A percentile compares a stretch with the other conserved stretches of the same genome.
Evolutionary conservation across 2,113 vertebrate genomes (phyloP).

Genomic region (Melanerpes aurifrons): DNA sequence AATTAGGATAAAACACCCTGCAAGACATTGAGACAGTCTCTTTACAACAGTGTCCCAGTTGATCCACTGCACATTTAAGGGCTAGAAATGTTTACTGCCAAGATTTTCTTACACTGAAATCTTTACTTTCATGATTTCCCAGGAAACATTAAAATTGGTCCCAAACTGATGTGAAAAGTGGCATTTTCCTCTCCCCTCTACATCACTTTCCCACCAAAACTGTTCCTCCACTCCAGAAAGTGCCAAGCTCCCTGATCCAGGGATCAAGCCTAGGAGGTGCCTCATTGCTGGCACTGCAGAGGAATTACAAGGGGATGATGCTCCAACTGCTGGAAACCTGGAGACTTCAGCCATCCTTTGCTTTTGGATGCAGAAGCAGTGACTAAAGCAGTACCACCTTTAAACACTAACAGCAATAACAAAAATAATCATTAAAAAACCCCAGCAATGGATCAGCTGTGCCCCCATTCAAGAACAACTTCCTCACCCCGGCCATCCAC

Average conservation of each 20-base stretch:
- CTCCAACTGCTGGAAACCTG: not conserved
- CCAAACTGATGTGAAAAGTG: not conserved
- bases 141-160: not conserved
- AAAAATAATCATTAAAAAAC: not conserved
- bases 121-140: not conserved
- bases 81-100: not conserved
- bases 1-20: not conserved
- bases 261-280: not conserved
- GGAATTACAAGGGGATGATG: not conserved
- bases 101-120: not conserved
- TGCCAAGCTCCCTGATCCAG: not conserved
- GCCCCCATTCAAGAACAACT: not conserved
- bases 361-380: not conserved
- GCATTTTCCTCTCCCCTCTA: not conserved
- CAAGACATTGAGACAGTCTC: not conserved
- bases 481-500: rapidly evolving
- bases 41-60: not conserved
- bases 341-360: not conserved
- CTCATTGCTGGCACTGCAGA: not conserved
- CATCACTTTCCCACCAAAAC: not conserved
- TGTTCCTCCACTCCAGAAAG: not conserved
- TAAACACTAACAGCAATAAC: not conserved
- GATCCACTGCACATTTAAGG: not conserved
- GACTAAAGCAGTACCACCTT: not conserved
- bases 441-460: not conserved